A percentile compares a stretch with the other conserved stretches of the same genome.
phyloP scores from a whole-genome alignment of 2,888 invertebrate species.

The Watsonalla cultraria region DNA sequence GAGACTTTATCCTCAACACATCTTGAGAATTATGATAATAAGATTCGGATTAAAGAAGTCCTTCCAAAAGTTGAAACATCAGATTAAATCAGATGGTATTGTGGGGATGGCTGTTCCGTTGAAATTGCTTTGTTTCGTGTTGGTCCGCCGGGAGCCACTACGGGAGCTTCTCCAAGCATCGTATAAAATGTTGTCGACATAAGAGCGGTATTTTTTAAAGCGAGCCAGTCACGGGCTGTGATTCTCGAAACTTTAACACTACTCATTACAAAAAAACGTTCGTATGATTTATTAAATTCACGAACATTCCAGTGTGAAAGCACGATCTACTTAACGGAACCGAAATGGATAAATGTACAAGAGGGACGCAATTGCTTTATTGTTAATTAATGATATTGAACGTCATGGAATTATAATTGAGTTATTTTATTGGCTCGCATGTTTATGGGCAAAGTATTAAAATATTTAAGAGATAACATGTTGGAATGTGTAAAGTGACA shows the following conservation, averaged over 20 bases:
- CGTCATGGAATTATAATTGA: background rate
- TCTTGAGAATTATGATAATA: conserved; percentile 1
- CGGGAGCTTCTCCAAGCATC: conserved; percentile 14
- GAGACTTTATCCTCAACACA: no score
- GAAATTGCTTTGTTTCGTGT: conserved; percentile 36
- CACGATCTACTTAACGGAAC: background rate
- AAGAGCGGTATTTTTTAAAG: conserved; percentile 17
- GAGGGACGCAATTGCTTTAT: background rate
- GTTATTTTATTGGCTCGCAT: no score
- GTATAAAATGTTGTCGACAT: conserved; percentile 31
- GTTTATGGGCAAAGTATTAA: background rate
- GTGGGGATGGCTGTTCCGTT: conserved; percentile 16
- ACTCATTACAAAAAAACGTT: background rate
- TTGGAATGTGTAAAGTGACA: no score
- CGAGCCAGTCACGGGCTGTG: background rate
- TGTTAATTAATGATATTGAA: background rate
- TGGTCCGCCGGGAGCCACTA: conserved; percentile 23
- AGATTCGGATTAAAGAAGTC: conserved; percentile 2
- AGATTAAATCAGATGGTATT: conserved; percentile 12
- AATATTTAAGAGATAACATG: no score
- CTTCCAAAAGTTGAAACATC: conserved; percentile 10
- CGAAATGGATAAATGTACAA: background rate
- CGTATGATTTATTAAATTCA: background rate
- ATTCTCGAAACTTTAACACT: background rate
- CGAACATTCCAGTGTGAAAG: background rate